Percentiles rank a stretch among this genome's conserved stretches.
Evolutionary conservation across 2,888 invertebrate genomes (phyloP).

Genomic region (Pasiphila rectangulata): DNA sequence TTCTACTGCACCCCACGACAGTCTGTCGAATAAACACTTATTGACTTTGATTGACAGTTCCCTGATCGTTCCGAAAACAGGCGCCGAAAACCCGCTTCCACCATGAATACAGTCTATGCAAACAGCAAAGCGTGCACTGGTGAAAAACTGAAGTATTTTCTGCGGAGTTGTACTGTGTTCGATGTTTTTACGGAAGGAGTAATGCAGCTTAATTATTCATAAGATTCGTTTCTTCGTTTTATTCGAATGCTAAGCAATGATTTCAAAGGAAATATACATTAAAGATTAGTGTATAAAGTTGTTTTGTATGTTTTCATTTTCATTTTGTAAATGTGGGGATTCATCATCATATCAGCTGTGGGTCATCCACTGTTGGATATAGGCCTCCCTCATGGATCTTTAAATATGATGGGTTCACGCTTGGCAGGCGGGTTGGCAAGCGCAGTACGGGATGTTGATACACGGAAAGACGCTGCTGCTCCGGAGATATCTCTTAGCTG

Average conservation of each 20-base stretch:
- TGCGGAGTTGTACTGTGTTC: slow-evolving; percentile 20
- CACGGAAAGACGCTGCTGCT: no score
- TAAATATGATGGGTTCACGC: no score
- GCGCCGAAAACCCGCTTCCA: slow-evolving; percentile 4
- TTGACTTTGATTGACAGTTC: no score
- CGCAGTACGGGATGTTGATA: no score
- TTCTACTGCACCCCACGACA: no score
- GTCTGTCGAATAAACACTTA: no score
- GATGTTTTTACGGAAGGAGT: slow-evolving; percentile 24
- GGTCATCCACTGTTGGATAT: no score
- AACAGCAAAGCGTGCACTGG: slow-evolving; percentile 26
- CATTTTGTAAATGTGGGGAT: background rate
- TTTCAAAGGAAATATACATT: slow-evolving; percentile 3
- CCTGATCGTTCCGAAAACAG: background rate
- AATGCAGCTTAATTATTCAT: slow-evolving; percentile 26
- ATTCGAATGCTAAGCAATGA: slow-evolving; percentile 20
- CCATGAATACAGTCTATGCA: slow-evolving; percentile 13
- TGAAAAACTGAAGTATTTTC: slow-evolving; percentile 28
- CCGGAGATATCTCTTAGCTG: no score
- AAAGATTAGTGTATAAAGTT: background rate
- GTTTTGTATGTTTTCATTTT: background rate
- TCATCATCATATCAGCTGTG: no score
- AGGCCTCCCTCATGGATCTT: no score
- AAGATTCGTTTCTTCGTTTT: slow-evolving; percentile 11
- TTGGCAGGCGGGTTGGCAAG: no score